Conservation (phyloP, 1,140 invertebrate genomes). For the Drosophila miranda region DNA sequence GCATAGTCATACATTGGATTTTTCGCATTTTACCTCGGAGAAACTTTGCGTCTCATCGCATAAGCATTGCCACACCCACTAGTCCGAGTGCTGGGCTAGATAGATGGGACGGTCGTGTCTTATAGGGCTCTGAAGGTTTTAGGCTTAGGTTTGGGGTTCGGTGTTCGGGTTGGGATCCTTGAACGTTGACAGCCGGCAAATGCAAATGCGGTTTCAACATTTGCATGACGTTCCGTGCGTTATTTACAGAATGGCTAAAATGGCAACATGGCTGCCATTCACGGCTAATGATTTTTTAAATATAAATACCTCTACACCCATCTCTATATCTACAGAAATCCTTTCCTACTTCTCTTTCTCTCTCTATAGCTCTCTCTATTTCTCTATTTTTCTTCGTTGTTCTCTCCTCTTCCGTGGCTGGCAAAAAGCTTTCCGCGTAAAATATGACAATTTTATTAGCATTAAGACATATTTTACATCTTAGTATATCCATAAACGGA, state of each 20-base stretch:
- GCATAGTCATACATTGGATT: constrained; percentile 42
- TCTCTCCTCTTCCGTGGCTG: constrained; percentile 11
- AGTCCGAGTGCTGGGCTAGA: constrained; percentile 31
- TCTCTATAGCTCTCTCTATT: background rate
- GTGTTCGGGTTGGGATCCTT: background rate
- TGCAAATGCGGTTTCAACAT: constrained; percentile 76
- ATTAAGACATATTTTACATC: constrained; percentile 38
- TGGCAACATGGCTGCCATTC: constrained; percentile 69
- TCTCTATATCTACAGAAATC: background rate
- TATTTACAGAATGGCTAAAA: constrained; percentile 72
- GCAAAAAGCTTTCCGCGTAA: constrained; percentile 46
- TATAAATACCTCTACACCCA: constrained; percentile 35
- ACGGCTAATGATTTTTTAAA: constrained; percentile 71
- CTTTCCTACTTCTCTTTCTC: background rate
- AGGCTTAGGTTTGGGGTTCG: background rate
- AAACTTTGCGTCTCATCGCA: constrained; percentile 20
- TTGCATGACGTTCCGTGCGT: constrained; percentile 64
- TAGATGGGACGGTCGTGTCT: too few species aligned
- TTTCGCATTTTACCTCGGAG: constrained; percentile 27
- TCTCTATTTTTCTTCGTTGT: background rate
- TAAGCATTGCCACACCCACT: constrained; percentile 47
- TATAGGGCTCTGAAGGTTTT: too few species aligned
- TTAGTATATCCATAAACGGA: background rate
- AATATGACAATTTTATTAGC: constrained; percentile 68
- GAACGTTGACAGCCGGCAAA: constrained; percentile 64